Conservation (phyloP, 2,888 invertebrate species). For the Xestia ashworthii region DNA sequence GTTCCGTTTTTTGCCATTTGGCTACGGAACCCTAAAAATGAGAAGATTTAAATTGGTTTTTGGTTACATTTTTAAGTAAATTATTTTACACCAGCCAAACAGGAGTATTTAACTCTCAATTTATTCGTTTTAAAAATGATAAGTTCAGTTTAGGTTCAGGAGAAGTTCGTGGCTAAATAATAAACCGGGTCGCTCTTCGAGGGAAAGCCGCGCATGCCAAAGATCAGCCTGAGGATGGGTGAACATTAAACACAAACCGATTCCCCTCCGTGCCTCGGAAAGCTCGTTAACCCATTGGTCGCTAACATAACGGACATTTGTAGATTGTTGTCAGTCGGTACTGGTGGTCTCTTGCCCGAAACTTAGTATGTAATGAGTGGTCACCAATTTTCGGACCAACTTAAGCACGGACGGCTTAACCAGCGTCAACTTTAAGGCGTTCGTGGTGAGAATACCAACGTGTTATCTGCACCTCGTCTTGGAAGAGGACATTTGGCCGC, state of each 20-base stretch:
- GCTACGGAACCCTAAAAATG: no score
- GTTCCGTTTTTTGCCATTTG: no score
- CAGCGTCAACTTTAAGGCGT: no score
- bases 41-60: conserved; percentile 6
- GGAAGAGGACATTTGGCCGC: no score
- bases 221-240: neutral
- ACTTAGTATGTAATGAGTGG: no score
- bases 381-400: no score
- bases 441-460: no score
- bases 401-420: no score
- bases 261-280: neutral
- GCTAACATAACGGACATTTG: neutral
- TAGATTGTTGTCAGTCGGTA: neutral
- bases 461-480: no score
- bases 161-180: neutral
- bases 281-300: neutral
- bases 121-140: neutral
- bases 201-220: neutral
- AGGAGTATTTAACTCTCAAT: neutral
- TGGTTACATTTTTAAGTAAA: neutral
- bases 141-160: neutral
- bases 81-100: neutral
- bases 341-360: neutral
- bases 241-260: neutral
- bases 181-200: neutral